Conservation (phyloP, 2,797 vertebrate genomes). For the Lepilemur septentrionalis region DNA sequence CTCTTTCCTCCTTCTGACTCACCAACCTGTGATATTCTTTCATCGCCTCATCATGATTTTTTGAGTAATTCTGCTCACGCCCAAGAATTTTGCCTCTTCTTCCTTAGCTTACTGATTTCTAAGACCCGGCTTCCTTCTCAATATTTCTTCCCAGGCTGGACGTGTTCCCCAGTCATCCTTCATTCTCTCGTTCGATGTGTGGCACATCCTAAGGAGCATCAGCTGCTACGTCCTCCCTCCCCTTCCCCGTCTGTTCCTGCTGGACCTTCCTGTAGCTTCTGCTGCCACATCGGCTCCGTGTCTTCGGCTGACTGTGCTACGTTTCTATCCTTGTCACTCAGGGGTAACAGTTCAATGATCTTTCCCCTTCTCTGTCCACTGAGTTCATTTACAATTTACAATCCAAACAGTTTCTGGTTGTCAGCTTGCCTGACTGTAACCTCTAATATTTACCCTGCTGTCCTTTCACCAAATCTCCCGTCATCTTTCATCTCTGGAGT, state of each 20-base stretch:
- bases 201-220: slow-evolving; percentile 65
- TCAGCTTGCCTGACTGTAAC: slow-evolving; percentile 80
- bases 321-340: slow-evolving; percentile 80
- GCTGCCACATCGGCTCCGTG: slow-evolving; percentile 68
- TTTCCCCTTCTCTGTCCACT: slow-evolving; percentile 82
- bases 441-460: slow-evolving; percentile 71
- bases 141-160: slow-evolving; percentile 50
- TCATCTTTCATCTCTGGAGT: slow-evolving; percentile 74
- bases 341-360: slow-evolving; percentile 84
- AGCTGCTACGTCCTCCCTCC: background rate
- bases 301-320: slow-evolving; percentile 64
- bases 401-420: slow-evolving; percentile 81
- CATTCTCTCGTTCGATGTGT: slow-evolving; percentile 55
- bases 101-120: slow-evolving; percentile 61
- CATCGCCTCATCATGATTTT: slow-evolving; percentile 59
- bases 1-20: slow-evolving; percentile 40
- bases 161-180: slow-evolving; percentile 49
- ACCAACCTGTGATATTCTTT: slow-evolving; percentile 35
- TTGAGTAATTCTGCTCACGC: slow-evolving; percentile 68
- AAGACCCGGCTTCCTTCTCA: slow-evolving; percentile 44
- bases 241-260: background rate
- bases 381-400: slow-evolving; percentile 84
- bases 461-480: slow-evolving; percentile 72
- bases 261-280: slow-evolving; percentile 65
- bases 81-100: slow-evolving; percentile 39